Conservation (phyloP, 2,888 invertebrate genomes). For the Pyrgus malvae region DNA sequence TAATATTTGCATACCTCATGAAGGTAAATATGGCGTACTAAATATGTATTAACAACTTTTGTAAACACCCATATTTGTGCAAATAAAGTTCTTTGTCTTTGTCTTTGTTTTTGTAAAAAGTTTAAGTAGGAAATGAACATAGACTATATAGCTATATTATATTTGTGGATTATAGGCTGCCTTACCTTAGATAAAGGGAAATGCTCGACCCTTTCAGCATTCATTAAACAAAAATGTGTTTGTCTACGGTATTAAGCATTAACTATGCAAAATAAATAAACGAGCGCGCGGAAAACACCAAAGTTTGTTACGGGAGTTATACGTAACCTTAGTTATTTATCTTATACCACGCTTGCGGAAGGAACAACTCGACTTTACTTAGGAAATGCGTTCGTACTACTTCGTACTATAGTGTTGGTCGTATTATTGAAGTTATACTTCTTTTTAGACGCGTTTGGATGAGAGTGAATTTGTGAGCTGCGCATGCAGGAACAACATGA, state of each 20-base stretch:
- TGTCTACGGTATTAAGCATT: constrained; percentile 8
- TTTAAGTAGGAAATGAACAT: no score
- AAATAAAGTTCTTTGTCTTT: no score
- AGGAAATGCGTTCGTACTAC: neutral
- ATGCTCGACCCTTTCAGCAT: constrained; percentile 3
- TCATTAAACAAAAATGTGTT: constrained; percentile 12
- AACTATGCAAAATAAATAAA: constrained; percentile 15
- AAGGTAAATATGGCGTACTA: no score
- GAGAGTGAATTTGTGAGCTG: no score
- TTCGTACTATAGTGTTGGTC: neutral
- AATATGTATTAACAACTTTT: no score
- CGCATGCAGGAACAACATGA: no score
- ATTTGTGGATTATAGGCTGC: neutral
- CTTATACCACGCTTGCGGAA: neutral
- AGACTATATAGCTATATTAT: no score
- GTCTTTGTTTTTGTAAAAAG: no score
- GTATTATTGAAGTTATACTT: no score
- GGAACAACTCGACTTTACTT: neutral
- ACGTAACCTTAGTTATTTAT: constrained; percentile 7
- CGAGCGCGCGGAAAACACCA: neutral
- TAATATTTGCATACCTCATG: no score
- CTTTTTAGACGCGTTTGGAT: no score
- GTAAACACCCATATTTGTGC: no score
- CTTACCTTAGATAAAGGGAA: neutral
- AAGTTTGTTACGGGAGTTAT: constrained; percentile 12